Conservation (phyloP, 2,113 vertebrate genomes). For the Barbus barbus region DNA sequence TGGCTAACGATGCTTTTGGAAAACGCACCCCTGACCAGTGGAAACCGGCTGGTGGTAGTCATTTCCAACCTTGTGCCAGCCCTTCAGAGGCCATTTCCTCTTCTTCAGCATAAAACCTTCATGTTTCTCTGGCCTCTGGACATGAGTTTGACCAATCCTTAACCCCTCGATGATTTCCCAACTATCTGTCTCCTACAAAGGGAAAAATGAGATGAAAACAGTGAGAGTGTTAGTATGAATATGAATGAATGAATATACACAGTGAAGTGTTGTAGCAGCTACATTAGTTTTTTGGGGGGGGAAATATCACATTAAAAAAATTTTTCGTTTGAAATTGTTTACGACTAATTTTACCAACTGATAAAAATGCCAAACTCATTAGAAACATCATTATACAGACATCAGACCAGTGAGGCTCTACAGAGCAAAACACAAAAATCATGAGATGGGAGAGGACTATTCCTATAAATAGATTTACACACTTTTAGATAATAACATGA, state of each 20-base stretch:
- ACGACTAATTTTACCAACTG: neutral
- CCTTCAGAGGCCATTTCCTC: conserved; percentile 99
- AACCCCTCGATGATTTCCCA: conserved; percentile 99
- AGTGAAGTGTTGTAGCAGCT: neutral
- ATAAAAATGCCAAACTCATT: neutral
- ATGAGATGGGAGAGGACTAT: neutral
- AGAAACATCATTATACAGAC: neutral
- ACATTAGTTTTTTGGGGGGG: neutral
- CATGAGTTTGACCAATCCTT: conserved; percentile 96
- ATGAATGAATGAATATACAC: too few relatives aligned
- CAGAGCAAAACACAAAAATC: neutral
- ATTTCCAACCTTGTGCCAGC: conserved; percentile 95
- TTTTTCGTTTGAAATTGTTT: neutral
- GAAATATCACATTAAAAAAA: too few relatives aligned
- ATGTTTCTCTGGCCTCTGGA: conserved; percentile 95
- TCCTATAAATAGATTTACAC: neutral
- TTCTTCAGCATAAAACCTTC: conserved; percentile 99
- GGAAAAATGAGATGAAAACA: neutral
- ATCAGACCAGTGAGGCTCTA: neutral
- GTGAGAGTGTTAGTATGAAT: too few relatives aligned
- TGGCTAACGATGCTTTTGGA: too few relatives aligned
- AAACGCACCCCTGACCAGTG: too few relatives aligned
- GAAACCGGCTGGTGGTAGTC: neutral
- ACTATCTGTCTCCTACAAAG: conserved; percentile 89
- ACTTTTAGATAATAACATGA: neutral